Percentiles rank a stretch among this genome's conserved stretches.
These are phyloP conservation scores for Pluvianellus socialis DNA, from an alignment of 2,113 vertebrate species.

Conservation along the genomic window DNA sequence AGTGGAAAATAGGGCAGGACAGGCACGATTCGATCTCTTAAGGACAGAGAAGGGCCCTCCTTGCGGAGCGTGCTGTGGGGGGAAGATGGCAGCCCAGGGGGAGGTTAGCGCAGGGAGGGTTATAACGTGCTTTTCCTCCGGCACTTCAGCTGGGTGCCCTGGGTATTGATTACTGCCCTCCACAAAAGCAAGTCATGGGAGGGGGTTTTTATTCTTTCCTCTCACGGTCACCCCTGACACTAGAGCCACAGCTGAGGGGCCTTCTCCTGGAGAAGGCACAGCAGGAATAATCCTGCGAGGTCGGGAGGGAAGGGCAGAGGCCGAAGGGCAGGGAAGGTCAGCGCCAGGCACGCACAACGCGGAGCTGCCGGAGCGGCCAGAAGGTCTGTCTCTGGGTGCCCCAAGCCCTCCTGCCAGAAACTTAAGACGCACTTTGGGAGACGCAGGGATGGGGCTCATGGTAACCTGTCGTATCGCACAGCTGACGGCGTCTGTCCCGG, in stretches of 20 bases:
- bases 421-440: constrained; percentile 56
- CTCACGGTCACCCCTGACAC: not conserved
- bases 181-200: constrained; percentile 24
- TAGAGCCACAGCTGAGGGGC: constrained; percentile 37
- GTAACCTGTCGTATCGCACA: not conserved
- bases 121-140: not conserved
- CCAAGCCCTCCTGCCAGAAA: constrained; percentile 47
- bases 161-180: constrained; percentile 54
- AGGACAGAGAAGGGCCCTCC: not conserved
- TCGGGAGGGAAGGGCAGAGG: constrained; percentile 55
- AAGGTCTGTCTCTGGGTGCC: constrained; percentile 29
- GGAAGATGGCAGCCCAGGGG: not conserved
- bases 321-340: constrained; percentile 59
- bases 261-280: constrained; percentile 40
- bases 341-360: not conserved
- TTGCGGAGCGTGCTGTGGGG: not conserved
- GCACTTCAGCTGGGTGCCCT: not conserved
- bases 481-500: not conserved
- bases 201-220: constrained; percentile 25
- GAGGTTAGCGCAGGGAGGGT: not conserved
- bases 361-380: not conserved
- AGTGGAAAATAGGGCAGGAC: not conserved
- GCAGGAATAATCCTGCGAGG: constrained; percentile 53
- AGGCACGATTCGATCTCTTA: not conserved
- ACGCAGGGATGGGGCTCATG: not conserved